phyloP scores from a whole-genome alignment of 1,140 invertebrate genomes.

The Drosophila rufa region DNA sequence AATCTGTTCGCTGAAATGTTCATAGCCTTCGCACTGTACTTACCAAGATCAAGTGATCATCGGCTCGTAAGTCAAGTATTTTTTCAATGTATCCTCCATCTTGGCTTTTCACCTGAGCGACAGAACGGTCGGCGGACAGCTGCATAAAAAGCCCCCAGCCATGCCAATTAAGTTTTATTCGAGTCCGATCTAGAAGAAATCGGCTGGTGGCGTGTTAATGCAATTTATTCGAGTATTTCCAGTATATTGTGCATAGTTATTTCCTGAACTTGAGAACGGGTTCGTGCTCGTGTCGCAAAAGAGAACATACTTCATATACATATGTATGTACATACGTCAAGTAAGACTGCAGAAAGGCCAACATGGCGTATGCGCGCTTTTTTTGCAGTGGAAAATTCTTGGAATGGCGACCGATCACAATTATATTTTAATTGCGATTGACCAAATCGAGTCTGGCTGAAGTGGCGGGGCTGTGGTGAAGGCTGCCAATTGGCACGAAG shows the following conservation, averaged over 20 bases:
- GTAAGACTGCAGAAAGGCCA: constrained; percentile 37
- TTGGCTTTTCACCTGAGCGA: constrained; percentile 41
- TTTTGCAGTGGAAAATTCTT: constrained; percentile 62
- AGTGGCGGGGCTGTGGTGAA: constrained; percentile 50
- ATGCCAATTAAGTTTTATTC: constrained; percentile 46
- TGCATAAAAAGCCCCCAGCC: constrained; percentile 6
- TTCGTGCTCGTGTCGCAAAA: constrained; percentile 30
- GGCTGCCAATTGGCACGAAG: constrained; percentile 48
- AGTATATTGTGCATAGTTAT: constrained; percentile 63
- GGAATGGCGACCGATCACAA: constrained; percentile 64
- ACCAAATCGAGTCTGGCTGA: constrained; percentile 35
- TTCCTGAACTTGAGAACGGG: constrained; percentile 81
- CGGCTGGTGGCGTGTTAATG: constrained; percentile 45
- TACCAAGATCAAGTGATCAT: constrained; percentile 25
- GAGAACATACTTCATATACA: constrained; percentile 22
- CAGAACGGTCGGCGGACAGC: constrained; percentile 19
- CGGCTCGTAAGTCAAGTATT: constrained; percentile 15
- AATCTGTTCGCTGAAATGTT: neutral
- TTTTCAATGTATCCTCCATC: constrained; percentile 11
- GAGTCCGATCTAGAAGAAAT: constrained; percentile 58
- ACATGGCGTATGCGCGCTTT: constrained; percentile 58
- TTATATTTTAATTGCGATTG: constrained; percentile 62
- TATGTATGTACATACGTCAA: constrained; percentile 2
- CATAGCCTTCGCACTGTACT: neutral
- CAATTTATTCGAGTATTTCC: constrained; percentile 61